Evolutionary conservation across 2,888 invertebrate species (phyloP), one percentile per base, ranked within the genome.

Genomic region (Podabrus alpinus): DNA sequence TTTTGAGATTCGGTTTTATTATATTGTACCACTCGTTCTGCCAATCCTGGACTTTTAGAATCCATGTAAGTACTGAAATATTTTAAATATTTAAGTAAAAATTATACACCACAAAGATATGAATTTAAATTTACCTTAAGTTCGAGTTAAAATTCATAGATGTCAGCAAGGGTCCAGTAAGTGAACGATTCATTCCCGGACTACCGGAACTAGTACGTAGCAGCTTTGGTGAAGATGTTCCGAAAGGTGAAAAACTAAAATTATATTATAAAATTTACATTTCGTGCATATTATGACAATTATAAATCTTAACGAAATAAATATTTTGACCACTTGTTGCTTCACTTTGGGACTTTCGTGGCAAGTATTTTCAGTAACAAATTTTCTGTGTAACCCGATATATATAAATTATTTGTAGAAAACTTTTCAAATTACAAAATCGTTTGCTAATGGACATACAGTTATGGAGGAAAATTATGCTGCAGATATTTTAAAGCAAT

Each of bases 41-140:
- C 84, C 69, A 89, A 81, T 0, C 90, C 90, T 66, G 89, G 89
- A 80, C 90, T 90, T 81, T 89, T 88, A 3, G 88, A 87, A 81
- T 90, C 90, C 13, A 89, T 88, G 80, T 87, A 89, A 16, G 86
- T 85, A 68, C 86, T 85, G 71, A 70, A 80, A 80, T 45, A 45
- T 45, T n/a, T 45, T 45, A 45, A 45, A 45, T 45, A n/a, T n/a
- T n/a, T n/a, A n/a, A 45, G n/a, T n/a, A 45, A 0, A 45, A n/a
- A 3, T 29, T n/a, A 13, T 29, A 13, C 13, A 68, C 10, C 15
- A 69, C 64, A 67, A 61, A 16, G 15, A 29, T 62, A 45, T 3
- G 64, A 72, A 9, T 83, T 64, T 19, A 15, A 21, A 64, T 15
- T 19, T 83, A 88, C 88, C 87, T 88, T 1, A 88, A 85, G 82